Percentiles rank a stretch among this genome's conserved stretches.
phyloP scores from a whole-genome alignment of 2,888 invertebrate genomes.

The Drosophila sordidula region DNA sequence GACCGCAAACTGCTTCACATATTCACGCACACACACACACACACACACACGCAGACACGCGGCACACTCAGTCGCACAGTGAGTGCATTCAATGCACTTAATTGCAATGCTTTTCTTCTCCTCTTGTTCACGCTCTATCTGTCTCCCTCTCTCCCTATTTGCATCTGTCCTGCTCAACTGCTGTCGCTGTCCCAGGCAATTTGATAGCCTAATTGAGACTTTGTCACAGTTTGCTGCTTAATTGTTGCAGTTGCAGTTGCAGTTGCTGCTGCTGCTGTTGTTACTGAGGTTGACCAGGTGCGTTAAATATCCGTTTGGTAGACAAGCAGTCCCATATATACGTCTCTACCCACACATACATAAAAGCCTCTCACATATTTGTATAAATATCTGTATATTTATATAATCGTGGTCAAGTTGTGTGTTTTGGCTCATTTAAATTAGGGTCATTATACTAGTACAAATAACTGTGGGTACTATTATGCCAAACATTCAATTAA shows the following conservation, averaged over 20 bases:
- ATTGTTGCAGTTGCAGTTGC: slow-evolving; percentile 38
- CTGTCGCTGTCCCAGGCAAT: slow-evolving; percentile 46
- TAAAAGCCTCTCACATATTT: background rate
- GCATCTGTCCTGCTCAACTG: slow-evolving; percentile 19
- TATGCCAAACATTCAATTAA: background rate
- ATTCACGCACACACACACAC: slow-evolving; percentile 2
- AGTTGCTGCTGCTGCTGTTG: slow-evolving; percentile 12
- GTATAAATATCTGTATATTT: slow-evolving; percentile 23
- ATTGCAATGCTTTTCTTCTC: slow-evolving; percentile 60
- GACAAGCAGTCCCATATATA: slow-evolving; percentile 23
- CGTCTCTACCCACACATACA: background rate
- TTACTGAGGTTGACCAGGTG: slow-evolving; percentile 43
- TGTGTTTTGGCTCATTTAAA: slow-evolving; percentile 41
- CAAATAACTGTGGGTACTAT: slow-evolving; percentile 21
- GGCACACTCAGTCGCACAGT: slow-evolving; percentile 13
- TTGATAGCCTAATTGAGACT: slow-evolving; percentile 80
- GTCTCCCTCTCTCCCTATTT: slow-evolving; percentile 2
- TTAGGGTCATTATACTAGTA: slow-evolving; percentile 59
- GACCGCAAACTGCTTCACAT: slow-evolving; percentile 46
- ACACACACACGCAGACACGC: background rate
- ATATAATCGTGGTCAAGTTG: slow-evolving; percentile 21
- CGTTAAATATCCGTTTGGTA: slow-evolving; percentile 45
- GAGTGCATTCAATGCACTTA: slow-evolving; percentile 68
- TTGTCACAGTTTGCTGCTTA: slow-evolving; percentile 72
- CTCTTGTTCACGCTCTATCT: slow-evolving; percentile 29